Evolutionary conservation across 1,140 invertebrate genomes (phyloP), one percentile per base, ranked within the genome.

Genomic region (Nixonia krombeini): DNA sequence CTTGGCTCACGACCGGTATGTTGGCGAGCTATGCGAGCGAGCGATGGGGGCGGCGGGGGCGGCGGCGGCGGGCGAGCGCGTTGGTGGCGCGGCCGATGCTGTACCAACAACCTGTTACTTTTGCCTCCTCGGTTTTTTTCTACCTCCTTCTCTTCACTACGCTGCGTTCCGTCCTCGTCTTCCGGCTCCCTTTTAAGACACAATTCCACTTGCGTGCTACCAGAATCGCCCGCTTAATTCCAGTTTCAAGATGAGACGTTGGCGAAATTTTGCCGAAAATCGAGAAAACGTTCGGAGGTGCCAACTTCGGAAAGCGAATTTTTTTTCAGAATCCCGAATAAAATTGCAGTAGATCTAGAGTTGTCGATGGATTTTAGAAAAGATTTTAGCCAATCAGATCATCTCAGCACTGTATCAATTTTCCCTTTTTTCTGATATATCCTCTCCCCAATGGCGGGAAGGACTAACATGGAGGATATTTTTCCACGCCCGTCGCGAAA

Each of bases 51-150:
- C 25, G 45, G 64, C 58, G 55, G 56, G 45, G 55, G 58, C 56
- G 67, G 52, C 46, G 49, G 59, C 49, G 59, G 56, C n/a, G n/a
- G n/a, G n/a, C n/a, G 40, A 61, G 56, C 61, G 67, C 67, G 51
- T 65, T 65, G 59, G 59, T 64, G 56, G 58, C 63, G 41, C 21
- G 21, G 29, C 49, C 40, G 49, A 50, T 58, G 53, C 55, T 63
- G 58, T 57, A 66, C 57, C 56, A 62, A 61, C 62, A 65, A 70
- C 68, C 68, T 71, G 69, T 71, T 66, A 66, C 64, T 53, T 62
- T 66, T 63, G 62, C 57, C 62, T 62, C 42, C 41, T 53, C 37
- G n/a, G n/a, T n/a, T n/a, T n/a, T n/a, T 61, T 67, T 67, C 31
- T 59, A 29, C 13, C 16, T 23, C 25, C 17, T 28, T 62, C 29